phyloP scores from a whole-genome alignment of 2,113 vertebrate species.

The Cyprinodon variegatus region DNA sequence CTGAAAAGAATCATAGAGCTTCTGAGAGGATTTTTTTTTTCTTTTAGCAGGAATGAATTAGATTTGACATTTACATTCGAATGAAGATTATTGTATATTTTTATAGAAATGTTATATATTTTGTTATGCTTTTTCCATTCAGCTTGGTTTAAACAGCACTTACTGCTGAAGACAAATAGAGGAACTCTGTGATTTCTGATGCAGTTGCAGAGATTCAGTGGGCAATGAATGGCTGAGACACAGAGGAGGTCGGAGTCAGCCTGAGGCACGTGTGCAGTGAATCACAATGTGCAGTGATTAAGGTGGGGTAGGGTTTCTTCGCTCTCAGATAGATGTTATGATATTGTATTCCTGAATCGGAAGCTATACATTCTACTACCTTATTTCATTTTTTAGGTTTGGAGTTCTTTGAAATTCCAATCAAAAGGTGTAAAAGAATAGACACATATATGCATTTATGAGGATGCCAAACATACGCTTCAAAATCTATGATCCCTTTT shows the following conservation, averaged over 20 bases:
- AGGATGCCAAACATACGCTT: conserved; percentile 2
- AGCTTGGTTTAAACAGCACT: not conserved
- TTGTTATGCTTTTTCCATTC: not conserved
- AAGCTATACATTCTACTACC: not conserved
- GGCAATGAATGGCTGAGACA: conserved; percentile 42
- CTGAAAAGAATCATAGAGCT: not conserved
- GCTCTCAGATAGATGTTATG: conserved; percentile 13
- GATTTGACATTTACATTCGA: not conserved
- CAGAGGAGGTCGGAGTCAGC: conserved; percentile 32
- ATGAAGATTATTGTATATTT: not conserved
- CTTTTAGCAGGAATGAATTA: not conserved
- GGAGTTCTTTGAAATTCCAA: not conserved
- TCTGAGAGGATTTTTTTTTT: not conserved
- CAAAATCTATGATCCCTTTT: conserved; percentile 24
- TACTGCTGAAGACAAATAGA: conserved; percentile 9
- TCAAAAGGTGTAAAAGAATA: not conserved
- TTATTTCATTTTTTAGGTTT: not conserved
- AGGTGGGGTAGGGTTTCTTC: conserved; percentile 28
- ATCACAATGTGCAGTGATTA: conserved; percentile 52
- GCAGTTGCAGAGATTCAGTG: conserved; percentile 42
- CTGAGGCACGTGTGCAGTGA: conserved; percentile 55
- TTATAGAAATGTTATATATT: not conserved
- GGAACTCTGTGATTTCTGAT: conserved; percentile 25
- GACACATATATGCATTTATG: not conserved
- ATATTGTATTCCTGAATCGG: conserved; percentile 22